A percentile compares a stretch with the other conserved stretches of the same genome.
Conservation (phyloP, 2,113 vertebrate species). For the Callipepla squamata region DNA sequence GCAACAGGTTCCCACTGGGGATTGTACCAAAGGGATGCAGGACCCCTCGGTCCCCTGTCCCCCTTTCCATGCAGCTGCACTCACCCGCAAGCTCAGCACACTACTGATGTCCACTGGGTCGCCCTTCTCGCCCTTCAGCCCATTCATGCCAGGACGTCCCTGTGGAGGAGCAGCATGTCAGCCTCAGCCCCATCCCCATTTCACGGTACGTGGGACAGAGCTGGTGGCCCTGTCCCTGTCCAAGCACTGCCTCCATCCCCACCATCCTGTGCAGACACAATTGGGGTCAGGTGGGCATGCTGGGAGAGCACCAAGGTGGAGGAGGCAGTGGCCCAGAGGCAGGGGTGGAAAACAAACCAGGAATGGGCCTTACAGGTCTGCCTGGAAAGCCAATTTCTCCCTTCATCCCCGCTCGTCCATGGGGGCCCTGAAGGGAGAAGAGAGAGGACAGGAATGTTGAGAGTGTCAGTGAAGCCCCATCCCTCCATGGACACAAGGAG, state of each 20-base stretch:
- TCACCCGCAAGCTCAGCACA: conserved; percentile 78
- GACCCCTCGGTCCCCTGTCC: background rate
- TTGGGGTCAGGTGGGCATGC: background rate
- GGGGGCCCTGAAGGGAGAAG: conserved; percentile 78
- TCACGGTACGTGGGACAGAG: background rate
- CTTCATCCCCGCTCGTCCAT: conserved; percentile 84
- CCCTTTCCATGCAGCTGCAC: conserved; percentile 13
- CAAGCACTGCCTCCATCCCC: background rate
- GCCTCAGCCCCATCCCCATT: rapidly evolving
- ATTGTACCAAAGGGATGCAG: background rate
- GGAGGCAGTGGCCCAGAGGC: rapidly evolving
- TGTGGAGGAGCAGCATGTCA: conserved; percentile 33
- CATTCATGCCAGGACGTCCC: conserved; percentile 94
- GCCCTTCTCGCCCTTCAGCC: conserved; percentile 90
- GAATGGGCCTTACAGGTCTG: conserved; percentile 84
- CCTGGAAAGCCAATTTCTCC: conserved; percentile 96
- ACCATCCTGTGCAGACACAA: rapidly evolving
- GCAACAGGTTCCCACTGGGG: background rate
- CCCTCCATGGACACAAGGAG: rapidly evolving
- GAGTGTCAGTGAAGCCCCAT: rapidly evolving
- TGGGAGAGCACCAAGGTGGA: rapidly evolving
- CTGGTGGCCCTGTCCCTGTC: background rate
- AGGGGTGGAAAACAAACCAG: background rate
- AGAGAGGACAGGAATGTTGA: background rate
- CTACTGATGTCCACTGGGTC: conserved; percentile 69